phyloP scores from a whole-genome alignment of 1,140 invertebrate genomes.

The Pseudomyrmex concolor region DNA sequence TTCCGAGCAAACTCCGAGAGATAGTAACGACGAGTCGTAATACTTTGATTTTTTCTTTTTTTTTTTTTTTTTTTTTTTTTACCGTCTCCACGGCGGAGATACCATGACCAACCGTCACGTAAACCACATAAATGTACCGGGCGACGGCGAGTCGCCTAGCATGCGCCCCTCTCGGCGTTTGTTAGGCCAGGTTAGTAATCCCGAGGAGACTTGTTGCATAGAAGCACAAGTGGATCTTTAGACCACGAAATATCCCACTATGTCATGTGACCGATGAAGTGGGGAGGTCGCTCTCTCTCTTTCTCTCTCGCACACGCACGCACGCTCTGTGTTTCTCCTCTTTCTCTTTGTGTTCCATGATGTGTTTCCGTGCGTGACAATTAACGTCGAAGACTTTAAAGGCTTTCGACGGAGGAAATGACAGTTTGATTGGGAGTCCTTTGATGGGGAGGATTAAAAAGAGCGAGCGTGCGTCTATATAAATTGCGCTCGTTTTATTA shows the following conservation, averaged over 20 bases:
- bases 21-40: not conserved
- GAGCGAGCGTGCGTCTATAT: not conserved
- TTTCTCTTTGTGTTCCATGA: conserved; percentile 28
- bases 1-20: not conserved
- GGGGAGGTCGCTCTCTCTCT: not conserved
- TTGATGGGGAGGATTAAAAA: not conserved
- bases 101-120: conserved; percentile 20
- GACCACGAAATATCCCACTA: conserved; percentile 37
- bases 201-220: conserved; percentile 27
- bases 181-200: conserved; percentile 59
- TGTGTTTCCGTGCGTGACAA: conserved; percentile 28
- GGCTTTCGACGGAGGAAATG: not conserved
- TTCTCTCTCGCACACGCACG: not conserved
- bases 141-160: not conserved
- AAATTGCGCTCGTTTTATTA: not conserved
- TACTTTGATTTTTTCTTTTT: not conserved
- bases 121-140: conserved; percentile 42
- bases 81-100: conserved; percentile 17
- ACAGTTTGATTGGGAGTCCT: not conserved
- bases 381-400: conserved; percentile 32
- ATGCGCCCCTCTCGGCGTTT: conserved; percentile 12
- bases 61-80: too few species aligned
- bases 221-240: conserved; percentile 2
- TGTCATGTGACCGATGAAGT: not conserved
- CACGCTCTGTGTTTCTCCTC: conserved; percentile 22